Conservation (phyloP, 1,140 invertebrate species). For the Drosophila grimshawi region DNA sequence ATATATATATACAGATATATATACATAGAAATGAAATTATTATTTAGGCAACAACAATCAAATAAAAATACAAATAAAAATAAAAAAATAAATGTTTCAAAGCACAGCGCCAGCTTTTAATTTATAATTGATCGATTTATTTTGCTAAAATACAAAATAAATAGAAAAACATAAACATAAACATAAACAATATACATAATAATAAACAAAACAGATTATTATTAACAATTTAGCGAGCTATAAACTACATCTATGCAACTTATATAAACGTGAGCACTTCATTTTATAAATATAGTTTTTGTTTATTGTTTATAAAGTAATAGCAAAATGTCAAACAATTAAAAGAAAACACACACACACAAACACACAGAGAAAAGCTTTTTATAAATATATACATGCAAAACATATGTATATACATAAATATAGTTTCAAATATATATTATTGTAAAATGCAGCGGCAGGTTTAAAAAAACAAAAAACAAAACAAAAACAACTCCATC, state of each 20-base stretch:
- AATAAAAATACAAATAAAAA: slow-evolving; percentile 17
- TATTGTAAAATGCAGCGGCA: slow-evolving; percentile 40
- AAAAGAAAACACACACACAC: slow-evolving; percentile 8
- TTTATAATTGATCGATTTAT: slow-evolving; percentile 19
- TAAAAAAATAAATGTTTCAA: not conserved
- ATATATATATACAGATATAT: slow-evolving; percentile 7
- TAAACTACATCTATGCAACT: slow-evolving; percentile 6
- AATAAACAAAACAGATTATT: too few species aligned
- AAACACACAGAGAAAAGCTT: slow-evolving; percentile 47
- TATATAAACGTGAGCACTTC: slow-evolving; percentile 11
- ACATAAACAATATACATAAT: slow-evolving; percentile 5
- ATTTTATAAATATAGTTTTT: slow-evolving; percentile 14
- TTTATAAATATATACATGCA: slow-evolving; percentile 44
- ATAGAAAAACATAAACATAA: not conserved
- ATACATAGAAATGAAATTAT: slow-evolving; percentile 17
- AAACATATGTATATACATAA: slow-evolving; percentile 19
- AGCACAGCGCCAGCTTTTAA: slow-evolving; percentile 40
- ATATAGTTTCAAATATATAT: slow-evolving; percentile 32
- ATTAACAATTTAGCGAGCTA: slow-evolving; percentile 16
- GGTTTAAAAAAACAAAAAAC: slow-evolving; percentile 19
- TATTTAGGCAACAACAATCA: slow-evolving; percentile 19
- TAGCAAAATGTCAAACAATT: slow-evolving; percentile 46
- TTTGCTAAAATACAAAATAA: slow-evolving; percentile 22
- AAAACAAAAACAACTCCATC: slow-evolving; percentile 9
- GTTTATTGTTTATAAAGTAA: slow-evolving; percentile 33